A percentile compares a stretch with the other conserved stretches of the same genome.
Conservation (phyloP, 2,888 invertebrate genomes). For the Perdita meconis region DNA sequence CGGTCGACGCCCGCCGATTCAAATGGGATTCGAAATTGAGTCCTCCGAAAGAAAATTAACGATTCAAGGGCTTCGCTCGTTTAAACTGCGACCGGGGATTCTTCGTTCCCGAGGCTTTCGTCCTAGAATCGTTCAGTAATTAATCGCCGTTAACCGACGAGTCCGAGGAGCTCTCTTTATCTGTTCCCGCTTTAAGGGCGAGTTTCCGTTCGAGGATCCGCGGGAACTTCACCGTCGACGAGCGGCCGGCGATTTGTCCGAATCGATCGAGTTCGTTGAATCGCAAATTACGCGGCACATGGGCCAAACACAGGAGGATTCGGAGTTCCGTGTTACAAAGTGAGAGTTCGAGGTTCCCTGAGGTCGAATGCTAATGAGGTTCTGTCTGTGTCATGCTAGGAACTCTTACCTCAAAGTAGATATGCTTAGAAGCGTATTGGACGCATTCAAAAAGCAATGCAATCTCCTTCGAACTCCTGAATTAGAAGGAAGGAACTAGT, state of each 20-base stretch:
- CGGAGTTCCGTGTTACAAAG: too few relatives aligned
- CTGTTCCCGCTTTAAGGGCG: background rate
- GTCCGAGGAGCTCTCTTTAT: background rate
- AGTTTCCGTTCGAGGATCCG: background rate
- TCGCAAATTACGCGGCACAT: too few relatives aligned
- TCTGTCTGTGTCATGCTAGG: too few relatives aligned
- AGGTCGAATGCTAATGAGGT: too few relatives aligned
- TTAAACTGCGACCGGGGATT: slow-evolving; percentile 1
- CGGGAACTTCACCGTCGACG: too few relatives aligned
- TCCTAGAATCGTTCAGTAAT: slow-evolving; percentile 32
- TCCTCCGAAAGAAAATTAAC: slow-evolving; percentile 56
- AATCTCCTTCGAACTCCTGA: background rate
- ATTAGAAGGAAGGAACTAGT: background rate
- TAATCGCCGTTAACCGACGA: slow-evolving; percentile 38
- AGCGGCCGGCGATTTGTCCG: too few relatives aligned
- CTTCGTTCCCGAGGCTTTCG: background rate
- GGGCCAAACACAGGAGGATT: too few relatives aligned
- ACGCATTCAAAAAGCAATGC: too few relatives aligned
- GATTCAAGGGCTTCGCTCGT: slow-evolving; percentile 29
- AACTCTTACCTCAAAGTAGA: too few relatives aligned
- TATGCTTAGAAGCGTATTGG: too few relatives aligned
- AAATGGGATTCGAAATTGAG: slow-evolving; percentile 56
- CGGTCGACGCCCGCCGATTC: slow-evolving; percentile 34
- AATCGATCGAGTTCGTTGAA: too few relatives aligned
- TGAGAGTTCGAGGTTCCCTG: too few relatives aligned